Evolutionary conservation across 2,888 invertebrate species (phyloP).

Genomic region (Philereme vetulata): DNA sequence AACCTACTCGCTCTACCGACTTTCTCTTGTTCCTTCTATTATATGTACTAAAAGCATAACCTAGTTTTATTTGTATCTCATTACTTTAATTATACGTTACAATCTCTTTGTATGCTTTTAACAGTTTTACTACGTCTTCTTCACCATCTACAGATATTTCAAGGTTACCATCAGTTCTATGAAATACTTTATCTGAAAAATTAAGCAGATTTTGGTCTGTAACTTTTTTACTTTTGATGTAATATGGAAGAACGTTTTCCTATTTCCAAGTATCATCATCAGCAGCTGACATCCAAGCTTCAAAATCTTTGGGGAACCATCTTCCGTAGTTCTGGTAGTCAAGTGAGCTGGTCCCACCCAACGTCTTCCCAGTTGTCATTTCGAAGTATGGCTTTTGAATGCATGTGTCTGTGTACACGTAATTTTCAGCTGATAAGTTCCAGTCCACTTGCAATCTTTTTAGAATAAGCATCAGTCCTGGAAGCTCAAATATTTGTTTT

Average conservation of each 20-base stretch:
- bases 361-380: slow-evolving; percentile 80
- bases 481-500: not conserved
- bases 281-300: slow-evolving; percentile 75
- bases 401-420: slow-evolving; percentile 6
- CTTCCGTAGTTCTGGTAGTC: slow-evolving; percentile 80
- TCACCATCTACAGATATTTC: slow-evolving; percentile 53
- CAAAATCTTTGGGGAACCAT: slow-evolving; percentile 56
- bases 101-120: slow-evolving; percentile 64
- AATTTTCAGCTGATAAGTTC: not conserved
- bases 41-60: too few relatives aligned
- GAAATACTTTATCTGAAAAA: slow-evolving; percentile 42
- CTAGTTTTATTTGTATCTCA: too few relatives aligned
- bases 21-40: too few relatives aligned
- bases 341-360: slow-evolving; percentile 80
- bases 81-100: too few relatives aligned
- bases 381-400: not conserved
- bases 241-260: slow-evolving; percentile 70
- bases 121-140: slow-evolving; percentile 34
- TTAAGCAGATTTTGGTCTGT: slow-evolving; percentile 36
- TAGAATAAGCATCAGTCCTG: slow-evolving; percentile 1
- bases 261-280: slow-evolving; percentile 81
- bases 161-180: slow-evolving; percentile 65
- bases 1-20: too few relatives aligned
- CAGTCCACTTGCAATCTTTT: slow-evolving; percentile 2
- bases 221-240: slow-evolving; percentile 72